Conservation (phyloP, 23 tunicate genomes). For the Trididemnum clinides region DNA sequence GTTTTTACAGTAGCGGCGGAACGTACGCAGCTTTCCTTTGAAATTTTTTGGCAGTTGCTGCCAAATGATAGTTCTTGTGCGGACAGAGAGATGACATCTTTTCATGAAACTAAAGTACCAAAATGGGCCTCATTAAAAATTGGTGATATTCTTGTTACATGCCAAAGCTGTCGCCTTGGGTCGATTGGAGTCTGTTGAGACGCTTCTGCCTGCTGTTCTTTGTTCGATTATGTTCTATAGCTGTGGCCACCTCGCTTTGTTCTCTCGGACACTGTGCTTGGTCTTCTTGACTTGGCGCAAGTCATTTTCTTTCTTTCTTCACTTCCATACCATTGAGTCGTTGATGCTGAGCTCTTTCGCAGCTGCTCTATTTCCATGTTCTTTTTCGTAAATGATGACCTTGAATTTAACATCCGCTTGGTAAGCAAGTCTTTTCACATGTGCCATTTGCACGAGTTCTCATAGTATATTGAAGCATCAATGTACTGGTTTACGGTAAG, state of each 20-base stretch:
- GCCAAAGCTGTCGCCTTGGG: slow-evolving; percentile 57
- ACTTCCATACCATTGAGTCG: slow-evolving; percentile 57
- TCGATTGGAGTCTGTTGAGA: slow-evolving; percentile 44
- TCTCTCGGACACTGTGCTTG: slow-evolving; percentile 43
- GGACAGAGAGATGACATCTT: slow-evolving; percentile 49
- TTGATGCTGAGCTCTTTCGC: slow-evolving; percentile 28
- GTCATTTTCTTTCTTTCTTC: slow-evolving; percentile 51
- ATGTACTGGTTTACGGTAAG: no score
- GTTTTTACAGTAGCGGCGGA: slow-evolving; percentile 44
- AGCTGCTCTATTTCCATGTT: slow-evolving; percentile 52
- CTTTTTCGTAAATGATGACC: slow-evolving; percentile 48
- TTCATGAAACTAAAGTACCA: slow-evolving; percentile 65
- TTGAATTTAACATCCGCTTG: slow-evolving; percentile 51
- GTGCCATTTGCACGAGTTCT: slow-evolving; percentile 46
- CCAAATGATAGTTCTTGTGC: slow-evolving; percentile 53
- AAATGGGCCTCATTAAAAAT: slow-evolving; percentile 49
- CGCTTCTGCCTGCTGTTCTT: slow-evolving; percentile 44
- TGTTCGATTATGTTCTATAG: slow-evolving; percentile 50
- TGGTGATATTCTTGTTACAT: slow-evolving; percentile 25
- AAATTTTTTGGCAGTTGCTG: slow-evolving; percentile 53
- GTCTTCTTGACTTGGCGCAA: slow-evolving; percentile 41
- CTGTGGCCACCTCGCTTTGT: slow-evolving; percentile 61
- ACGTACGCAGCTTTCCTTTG: slow-evolving; percentile 46
- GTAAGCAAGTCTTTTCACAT: slow-evolving; percentile 51
- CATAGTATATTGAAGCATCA: no score